Evolutionary conservation across 2,797 vertebrate genomes (phyloP).

Genomic region (Bradypodion ventrale): DNA sequence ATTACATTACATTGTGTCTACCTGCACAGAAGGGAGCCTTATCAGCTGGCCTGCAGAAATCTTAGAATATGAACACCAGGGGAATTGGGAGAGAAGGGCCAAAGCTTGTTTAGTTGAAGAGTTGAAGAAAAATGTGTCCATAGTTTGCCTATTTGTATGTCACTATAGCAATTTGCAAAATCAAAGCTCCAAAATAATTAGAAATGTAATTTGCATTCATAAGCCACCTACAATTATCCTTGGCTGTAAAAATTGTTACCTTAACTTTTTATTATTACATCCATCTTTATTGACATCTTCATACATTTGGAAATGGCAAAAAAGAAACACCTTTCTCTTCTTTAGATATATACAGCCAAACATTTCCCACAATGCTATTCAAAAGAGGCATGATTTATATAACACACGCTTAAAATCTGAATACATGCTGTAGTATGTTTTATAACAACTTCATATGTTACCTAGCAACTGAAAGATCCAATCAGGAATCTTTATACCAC

Average conservation of each 20-base stretch:
- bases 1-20: conserved; percentile 76
- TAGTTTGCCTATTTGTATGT: conserved; percentile 63
- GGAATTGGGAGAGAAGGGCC: conserved; percentile 43
- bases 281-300: conserved; percentile 67
- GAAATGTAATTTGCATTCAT: conserved; percentile 68
- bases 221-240: conserved; percentile 44
- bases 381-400: conserved; percentile 32
- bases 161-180: conserved; percentile 45
- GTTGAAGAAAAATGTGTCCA: conserved; percentile 62
- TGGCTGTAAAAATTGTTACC: conserved; percentile 62
- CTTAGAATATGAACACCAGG: conserved; percentile 15
- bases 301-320: conserved; percentile 54
- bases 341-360: conserved; percentile 36
- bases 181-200: conserved; percentile 54
- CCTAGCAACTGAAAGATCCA: background rate
- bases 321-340: conserved; percentile 53
- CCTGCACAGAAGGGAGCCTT: conserved; percentile 69
- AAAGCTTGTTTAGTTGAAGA: conserved; percentile 65
- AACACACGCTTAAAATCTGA: background rate
- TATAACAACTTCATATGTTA: background rate
- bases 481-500: no score
- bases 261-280: conserved; percentile 63
- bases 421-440: background rate
- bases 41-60: conserved; percentile 71
- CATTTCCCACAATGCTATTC: background rate